Conservation (phyloP, 1,140 invertebrate genomes). For the Lepidurus couesii region DNA sequence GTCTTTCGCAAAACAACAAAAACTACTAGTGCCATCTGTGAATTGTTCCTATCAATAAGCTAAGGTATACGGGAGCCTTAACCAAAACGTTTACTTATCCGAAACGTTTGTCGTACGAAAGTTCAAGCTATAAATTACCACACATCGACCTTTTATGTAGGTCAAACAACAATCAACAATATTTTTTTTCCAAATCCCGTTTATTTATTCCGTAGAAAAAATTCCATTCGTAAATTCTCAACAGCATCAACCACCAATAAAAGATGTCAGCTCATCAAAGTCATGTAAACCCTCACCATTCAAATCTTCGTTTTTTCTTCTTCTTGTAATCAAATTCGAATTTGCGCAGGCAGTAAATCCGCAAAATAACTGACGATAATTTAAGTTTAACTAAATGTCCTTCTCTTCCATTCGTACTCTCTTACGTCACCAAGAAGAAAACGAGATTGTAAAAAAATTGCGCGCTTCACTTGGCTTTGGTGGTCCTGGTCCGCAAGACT, state of each 20-base stretch:
- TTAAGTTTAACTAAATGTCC: not conserved
- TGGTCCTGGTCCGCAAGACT: slow-evolving; percentile 47
- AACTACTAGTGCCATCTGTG: no score
- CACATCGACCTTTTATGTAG: not conserved
- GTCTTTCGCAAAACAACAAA: no score
- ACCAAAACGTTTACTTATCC: not conserved
- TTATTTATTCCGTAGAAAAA: slow-evolving; percentile 14
- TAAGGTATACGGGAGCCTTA: no score
- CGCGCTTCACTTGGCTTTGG: slow-evolving; percentile 46
- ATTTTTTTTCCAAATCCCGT: slow-evolving; percentile 14
- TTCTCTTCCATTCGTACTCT: not conserved
- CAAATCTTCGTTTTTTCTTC: not conserved
- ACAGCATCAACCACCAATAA: slow-evolving; percentile 9
- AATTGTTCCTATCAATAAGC: no score
- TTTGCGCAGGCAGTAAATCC: not conserved
- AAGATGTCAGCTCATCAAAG: slow-evolving; percentile 4
- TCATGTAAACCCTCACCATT: not conserved
- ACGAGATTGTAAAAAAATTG: not conserved
- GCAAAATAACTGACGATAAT: not conserved
- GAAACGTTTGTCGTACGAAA: not conserved
- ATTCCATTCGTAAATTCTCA: slow-evolving; percentile 19
- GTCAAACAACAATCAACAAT: not conserved
- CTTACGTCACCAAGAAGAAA: not conserved
- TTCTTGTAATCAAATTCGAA: not conserved
- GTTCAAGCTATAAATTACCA: not conserved